Evolutionary conservation across 2,113 vertebrate species (phyloP).

Genomic region (human): DNA sequence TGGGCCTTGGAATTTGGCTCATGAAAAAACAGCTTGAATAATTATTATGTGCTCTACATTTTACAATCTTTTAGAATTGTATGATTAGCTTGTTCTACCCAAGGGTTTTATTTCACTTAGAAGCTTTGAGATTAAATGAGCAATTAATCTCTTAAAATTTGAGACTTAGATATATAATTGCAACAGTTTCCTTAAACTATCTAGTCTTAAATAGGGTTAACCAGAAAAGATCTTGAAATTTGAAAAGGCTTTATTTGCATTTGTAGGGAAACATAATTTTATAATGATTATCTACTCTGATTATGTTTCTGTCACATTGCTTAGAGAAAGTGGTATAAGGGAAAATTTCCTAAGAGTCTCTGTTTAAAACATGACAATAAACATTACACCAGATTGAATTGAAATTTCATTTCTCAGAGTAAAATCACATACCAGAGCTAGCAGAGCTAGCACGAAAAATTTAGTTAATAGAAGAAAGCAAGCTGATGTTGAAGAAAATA

Average conservation of each 20-base stretch:
- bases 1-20: neutral
- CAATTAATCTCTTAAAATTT: conserved; percentile 48
- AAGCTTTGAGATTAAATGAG: conserved; percentile 53
- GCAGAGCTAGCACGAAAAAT: neutral
- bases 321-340: neutral
- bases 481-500: neutral
- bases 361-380: neutral
- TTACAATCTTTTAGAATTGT: neutral
- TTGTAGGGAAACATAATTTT: neutral
- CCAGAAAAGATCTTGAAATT: conserved; percentile 10
- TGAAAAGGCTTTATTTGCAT: neutral
- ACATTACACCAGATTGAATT: neutral
- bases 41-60: neutral
- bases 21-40: neutral
- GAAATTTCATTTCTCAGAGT: neutral
- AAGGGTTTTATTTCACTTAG: conserved; percentile 34
- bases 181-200: neutral
- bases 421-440: neutral
- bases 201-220: neutral
- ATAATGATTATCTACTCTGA: neutral
- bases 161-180: conserved; percentile 28
- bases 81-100: neutral
- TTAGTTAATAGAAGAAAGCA: neutral
- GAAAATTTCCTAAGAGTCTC: neutral
- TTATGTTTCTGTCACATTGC: neutral